Base-by-base conservation (phyloP, 2,113 vertebrate species). In the Cygnus atratus region DNA sequence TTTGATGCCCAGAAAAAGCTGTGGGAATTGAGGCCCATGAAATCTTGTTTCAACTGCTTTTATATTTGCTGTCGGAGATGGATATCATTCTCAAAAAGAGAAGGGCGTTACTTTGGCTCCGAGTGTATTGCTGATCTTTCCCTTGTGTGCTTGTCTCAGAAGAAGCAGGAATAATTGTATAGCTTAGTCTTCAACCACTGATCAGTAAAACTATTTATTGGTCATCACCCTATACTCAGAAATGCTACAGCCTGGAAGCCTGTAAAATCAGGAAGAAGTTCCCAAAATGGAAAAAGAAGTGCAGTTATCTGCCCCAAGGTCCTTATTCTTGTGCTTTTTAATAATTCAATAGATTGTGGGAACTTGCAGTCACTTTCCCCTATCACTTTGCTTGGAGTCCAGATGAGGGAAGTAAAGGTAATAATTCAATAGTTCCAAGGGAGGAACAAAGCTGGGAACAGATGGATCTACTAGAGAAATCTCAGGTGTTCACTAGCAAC, bases 11-110 rank as follows among this genome's bases (percentile, higher is more conserved):
- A 90, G 88, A 97, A 96, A 97, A 97, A 95, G 92, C 97, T 97
- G 95, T 98, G 98, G 97, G 97, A 98, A 98, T 96, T 93, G 94
- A 96, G 93, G 88, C 77, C 98, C 98, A 97, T 98, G 98, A 98
- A 98, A 98, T 98, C 95, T 97, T 83, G 74, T 96, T 98, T 98
- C 96, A 97, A 91, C 81, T 88, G 96, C 97, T 95, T 97, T 98
- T 97, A 94, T 97, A 84, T 96, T 91, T 97, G 90, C 93, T 96
- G 94, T 96, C 70, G 2, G 95, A 94, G 95, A 94, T 76, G 93
- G 93, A 88, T 93, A 87, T 96, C 81, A 87, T 96, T 87, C 92
- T 93, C 61, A 74, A 96, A 97, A 94, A 77, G 82, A 89, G 83
- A 92, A 97, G 92, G 94, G 95, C 26, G 82, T 96, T 96, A n/a